These are phyloP conservation scores for Clivina fossor DNA, from an alignment of 2,888 invertebrate species.

Conservation along the genomic window DNA sequence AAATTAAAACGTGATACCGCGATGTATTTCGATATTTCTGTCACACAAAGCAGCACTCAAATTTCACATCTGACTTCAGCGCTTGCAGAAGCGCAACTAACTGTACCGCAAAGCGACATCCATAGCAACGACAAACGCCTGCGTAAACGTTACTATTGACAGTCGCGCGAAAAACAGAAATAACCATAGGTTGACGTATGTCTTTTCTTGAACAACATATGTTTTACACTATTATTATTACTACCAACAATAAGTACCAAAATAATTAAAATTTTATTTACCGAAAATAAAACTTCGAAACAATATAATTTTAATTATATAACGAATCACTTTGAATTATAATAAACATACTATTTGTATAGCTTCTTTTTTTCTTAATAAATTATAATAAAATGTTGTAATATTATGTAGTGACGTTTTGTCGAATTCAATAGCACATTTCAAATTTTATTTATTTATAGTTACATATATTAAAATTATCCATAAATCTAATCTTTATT, in stretches of 20 bases:
- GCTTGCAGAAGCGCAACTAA: conserved; percentile 51
- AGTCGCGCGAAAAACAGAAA: too few relatives aligned
- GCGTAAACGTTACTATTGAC: conserved; percentile 11
- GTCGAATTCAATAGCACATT: too few relatives aligned
- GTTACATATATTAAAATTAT: too few relatives aligned
- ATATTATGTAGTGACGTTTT: too few relatives aligned
- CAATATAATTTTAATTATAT: too few relatives aligned
- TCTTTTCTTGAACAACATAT: conserved; percentile 2
- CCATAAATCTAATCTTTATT: too few relatives aligned
- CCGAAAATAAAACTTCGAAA: too few relatives aligned
- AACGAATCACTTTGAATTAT: too few relatives aligned
- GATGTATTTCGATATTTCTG: conserved; percentile 40
- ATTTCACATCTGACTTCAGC: conserved; percentile 49
- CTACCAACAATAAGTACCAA: conserved; percentile 1
- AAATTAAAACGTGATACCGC: conserved; percentile 38
- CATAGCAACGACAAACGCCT: conserved; percentile 22
- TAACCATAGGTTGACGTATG: conserved; percentile 3
- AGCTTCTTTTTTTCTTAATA: too few relatives aligned
- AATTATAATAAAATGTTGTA: too few relatives aligned
- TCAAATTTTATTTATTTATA: too few relatives aligned
- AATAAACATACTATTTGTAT: too few relatives aligned
- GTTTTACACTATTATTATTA: conserved; percentile 1
- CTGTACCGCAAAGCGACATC: conserved; percentile 18
- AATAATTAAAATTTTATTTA: conserved; percentile 1
- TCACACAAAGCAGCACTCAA: conserved; percentile 51